Evolutionary conservation across 2,113 vertebrate species (phyloP), one percentile per base, ranked within the genome.

Genomic region (Erpornis zantholeuca): DNA sequence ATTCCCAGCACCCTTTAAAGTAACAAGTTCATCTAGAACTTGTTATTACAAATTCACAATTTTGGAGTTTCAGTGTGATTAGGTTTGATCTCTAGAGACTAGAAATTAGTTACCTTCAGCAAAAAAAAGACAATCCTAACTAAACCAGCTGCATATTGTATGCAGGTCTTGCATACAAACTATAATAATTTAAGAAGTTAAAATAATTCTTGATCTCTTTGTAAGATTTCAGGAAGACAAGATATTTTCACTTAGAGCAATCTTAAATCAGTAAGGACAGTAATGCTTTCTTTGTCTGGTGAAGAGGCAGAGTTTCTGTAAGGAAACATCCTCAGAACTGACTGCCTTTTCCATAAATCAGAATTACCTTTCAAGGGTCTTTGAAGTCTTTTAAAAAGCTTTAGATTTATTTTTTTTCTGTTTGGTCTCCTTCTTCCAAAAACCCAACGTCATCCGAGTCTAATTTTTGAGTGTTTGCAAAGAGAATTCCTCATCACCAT

Each of bases 391-490:
- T 50, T 38, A 6, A 63, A 45, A 82, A 59, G 6, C 11, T 10
- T 4, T 15, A 23, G 14, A 20, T 19, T 52, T 56, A 22, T 65
- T 38, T 12, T 49, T 49, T 27, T 5, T 7, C 40, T 13, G 1
- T 4, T 38, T 38, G 9, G 9, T 54, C 79, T 13, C 12, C 5
- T 86, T 63, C 61, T 77, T 31, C 11, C n/a, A 68, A 69, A 82
- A 70, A 21, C 29, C 25, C 27, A 21, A 7, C 7, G 0, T 0
- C 14, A 33, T 15, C 14, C 27, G 25, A 22, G 61, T 36, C 29
- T 61, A 18, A 44, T 49, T 44, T 82, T 64, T 33, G 3, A 21
- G 11, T 14, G 10, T 36, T 71, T 92, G 6, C 17, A 50, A 66
- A 70, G 52, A 53, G 4, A 77, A 22, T 21, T 91, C 11, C 12